A percentile compares a stretch with the other conserved stretches of the same genome.
These are phyloP conservation scores for Apis dorsata DNA, from an alignment of 1,140 invertebrate genomes.

Conservation along the genomic window DNA sequence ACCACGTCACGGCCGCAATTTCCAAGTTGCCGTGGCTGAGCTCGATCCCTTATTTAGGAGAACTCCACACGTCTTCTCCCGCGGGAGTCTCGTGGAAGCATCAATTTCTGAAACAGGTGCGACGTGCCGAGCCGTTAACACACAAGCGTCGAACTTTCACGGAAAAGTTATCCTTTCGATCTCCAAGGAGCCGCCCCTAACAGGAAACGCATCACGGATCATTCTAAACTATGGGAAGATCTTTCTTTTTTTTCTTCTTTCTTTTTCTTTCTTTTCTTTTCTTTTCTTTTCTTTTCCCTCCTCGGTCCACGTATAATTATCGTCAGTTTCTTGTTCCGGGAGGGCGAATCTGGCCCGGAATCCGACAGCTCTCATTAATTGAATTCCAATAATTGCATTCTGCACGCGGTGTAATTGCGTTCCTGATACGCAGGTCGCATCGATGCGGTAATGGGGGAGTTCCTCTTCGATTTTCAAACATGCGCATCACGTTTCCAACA, in stretches of 20 bases:
- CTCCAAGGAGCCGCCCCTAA: not conserved
- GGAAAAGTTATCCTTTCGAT: slow-evolving; percentile 22
- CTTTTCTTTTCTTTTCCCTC: not conserved
- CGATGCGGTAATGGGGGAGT: not conserved
- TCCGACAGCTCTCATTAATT: slow-evolving; percentile 23
- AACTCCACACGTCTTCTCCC: slow-evolving; percentile 46
- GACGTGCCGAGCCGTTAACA: slow-evolving; percentile 64
- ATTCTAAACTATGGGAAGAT: not conserved
- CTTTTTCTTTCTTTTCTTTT: not conserved
- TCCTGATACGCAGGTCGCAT: slow-evolving; percentile 15
- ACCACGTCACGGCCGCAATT: slow-evolving; percentile 59
- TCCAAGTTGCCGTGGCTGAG: slow-evolving; percentile 56
- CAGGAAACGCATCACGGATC: not conserved
- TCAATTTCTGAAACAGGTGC: slow-evolving; percentile 75
- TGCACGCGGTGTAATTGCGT: slow-evolving; percentile 27
- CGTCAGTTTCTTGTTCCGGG: not conserved
- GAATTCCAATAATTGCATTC: slow-evolving; percentile 45
- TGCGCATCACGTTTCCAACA: not conserved
- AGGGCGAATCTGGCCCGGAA: not conserved
- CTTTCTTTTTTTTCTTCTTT: not conserved
- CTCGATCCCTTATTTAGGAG: slow-evolving; percentile 70
- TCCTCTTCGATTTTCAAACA: not conserved
- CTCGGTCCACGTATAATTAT: not conserved
- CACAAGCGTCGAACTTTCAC: not conserved
- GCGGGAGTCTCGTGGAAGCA: slow-evolving; percentile 60